Percentiles rank a stretch among this genome's conserved stretches.
Evolutionary conservation across 2,888 invertebrate species (phyloP).

Genomic region (Geotrupes spiniger): DNA sequence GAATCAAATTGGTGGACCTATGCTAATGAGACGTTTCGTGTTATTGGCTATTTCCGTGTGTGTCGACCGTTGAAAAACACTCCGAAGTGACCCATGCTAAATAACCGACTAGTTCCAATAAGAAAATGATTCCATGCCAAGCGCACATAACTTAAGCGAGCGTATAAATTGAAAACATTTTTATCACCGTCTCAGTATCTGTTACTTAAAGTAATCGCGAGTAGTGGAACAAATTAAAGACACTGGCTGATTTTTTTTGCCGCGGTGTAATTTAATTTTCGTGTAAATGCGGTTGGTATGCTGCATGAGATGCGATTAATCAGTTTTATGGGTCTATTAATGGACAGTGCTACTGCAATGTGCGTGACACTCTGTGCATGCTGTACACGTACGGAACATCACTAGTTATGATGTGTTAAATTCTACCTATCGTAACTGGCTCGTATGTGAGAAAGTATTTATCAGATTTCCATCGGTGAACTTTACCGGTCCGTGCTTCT

Average conservation of each 20-base stretch:
- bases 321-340: slow-evolving; percentile 46
- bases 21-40: slow-evolving; percentile 1
- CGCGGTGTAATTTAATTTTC: slow-evolving; percentile 37
- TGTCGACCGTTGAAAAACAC: slow-evolving; percentile 13
- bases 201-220: slow-evolving; percentile 22
- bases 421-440: slow-evolving; percentile 23
- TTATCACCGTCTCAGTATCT: slow-evolving; percentile 20
- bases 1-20: slow-evolving; percentile 1
- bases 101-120: slow-evolving; percentile 13
- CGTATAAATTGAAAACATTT: slow-evolving; percentile 21
- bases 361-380: slow-evolving; percentile 38
- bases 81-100: too few relatives aligned
- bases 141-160: slow-evolving; percentile 16
- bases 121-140: slow-evolving; percentile 22
- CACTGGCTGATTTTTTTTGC: slow-evolving; percentile 18
- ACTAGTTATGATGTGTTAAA: slow-evolving; percentile 32
- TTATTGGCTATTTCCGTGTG: not conserved
- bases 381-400: slow-evolving; percentile 29
- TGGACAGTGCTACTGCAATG: slow-evolving; percentile 34
- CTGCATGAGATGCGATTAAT: slow-evolving; percentile 38
- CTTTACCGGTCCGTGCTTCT: not conserved
- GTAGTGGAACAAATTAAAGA: slow-evolving; percentile 24
- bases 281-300: slow-evolving; percentile 36
- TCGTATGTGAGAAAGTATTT: slow-evolving; percentile 26
- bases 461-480: slow-evolving; percentile 12